Percentiles rank a stretch among this genome's conserved stretches.
These are phyloP conservation scores for Eristalis arbustorum DNA, from an alignment of 2,888 invertebrate species.

Conservation along the genomic window DNA sequence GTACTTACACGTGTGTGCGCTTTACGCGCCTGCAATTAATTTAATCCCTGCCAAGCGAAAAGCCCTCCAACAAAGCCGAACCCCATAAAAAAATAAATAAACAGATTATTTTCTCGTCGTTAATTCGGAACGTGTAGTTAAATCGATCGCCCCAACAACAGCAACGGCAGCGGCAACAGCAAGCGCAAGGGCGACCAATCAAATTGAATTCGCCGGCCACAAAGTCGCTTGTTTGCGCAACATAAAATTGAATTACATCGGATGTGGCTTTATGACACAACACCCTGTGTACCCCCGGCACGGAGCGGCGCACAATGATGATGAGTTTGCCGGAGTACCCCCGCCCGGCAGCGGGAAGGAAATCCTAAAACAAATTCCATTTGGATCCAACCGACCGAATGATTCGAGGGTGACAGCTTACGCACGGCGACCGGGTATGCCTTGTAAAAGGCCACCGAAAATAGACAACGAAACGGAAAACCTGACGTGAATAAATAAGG, in stretches of 20 bases:
- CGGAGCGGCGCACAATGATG: slow-evolving; percentile 8
- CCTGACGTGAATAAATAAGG: slow-evolving; percentile 67
- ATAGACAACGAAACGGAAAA: slow-evolving; percentile 50
- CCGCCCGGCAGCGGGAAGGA: slow-evolving; percentile 17
- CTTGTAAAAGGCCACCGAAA: slow-evolving; percentile 29
- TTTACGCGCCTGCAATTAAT: slow-evolving; percentile 53
- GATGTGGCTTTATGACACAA: slow-evolving; percentile 62
- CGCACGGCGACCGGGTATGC: not conserved
- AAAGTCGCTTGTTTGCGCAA: slow-evolving; percentile 69
- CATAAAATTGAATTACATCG: slow-evolving; percentile 66
- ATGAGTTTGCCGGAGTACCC: too few relatives aligned
- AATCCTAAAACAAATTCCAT: slow-evolving; percentile 60
- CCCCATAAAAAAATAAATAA: slow-evolving; percentile 53
- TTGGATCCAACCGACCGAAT: slow-evolving; percentile 61
- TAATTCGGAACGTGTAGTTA: slow-evolving; percentile 63
- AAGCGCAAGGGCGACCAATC: slow-evolving; percentile 52
- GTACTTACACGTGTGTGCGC: slow-evolving; percentile 49
- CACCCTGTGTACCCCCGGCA: slow-evolving; percentile 28
- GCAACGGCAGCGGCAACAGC: slow-evolving; percentile 2
- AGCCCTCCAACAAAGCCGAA: slow-evolving; percentile 31
- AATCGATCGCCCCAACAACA: slow-evolving; percentile 12
- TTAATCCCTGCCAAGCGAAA: slow-evolving; percentile 48
- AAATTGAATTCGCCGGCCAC: slow-evolving; percentile 58
- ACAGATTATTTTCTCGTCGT: slow-evolving; percentile 70
- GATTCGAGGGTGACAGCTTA: slow-evolving; percentile 54